Conservation (phyloP, 2,797 vertebrate genomes). For the Sebastes hubbsi region DNA sequence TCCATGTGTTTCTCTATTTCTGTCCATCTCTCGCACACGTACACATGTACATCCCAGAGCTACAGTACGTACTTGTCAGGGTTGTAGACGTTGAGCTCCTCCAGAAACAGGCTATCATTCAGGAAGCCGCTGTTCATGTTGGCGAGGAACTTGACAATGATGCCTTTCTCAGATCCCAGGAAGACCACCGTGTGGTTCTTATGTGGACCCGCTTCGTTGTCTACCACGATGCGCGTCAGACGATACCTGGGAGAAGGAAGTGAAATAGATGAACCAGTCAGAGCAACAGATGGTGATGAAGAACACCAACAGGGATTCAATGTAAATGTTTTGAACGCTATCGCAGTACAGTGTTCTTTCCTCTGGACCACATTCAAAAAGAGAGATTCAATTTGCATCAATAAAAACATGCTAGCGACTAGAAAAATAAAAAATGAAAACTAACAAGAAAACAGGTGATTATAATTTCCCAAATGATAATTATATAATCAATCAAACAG, state of each 20-base stretch:
- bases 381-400: background rate
- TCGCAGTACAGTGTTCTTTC: background rate
- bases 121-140: constrained; percentile 92
- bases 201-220: constrained; percentile 90
- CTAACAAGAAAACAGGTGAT: background rate
- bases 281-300: constrained; percentile 19
- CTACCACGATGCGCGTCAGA: constrained; percentile 95
- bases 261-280: background rate
- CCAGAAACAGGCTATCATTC: constrained; percentile 97
- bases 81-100: constrained; percentile 97
- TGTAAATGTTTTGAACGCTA: constrained; percentile 6
- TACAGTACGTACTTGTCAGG: constrained; percentile 90
- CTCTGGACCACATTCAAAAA: background rate
- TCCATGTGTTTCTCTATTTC: constrained; percentile 46
- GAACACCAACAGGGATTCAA: background rate
- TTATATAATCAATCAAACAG: constrained; percentile 28
- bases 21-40: constrained; percentile 11
- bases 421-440: background rate
- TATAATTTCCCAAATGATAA: constrained; percentile 2
- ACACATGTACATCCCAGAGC: constrained; percentile 3
- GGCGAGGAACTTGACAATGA: constrained; percentile 97
- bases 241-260: constrained; percentile 87
- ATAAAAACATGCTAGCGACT: background rate
- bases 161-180: constrained; percentile 96
- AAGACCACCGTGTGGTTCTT: constrained; percentile 96